phyloP scores from a whole-genome alignment of 2,888 invertebrate genomes.

The Nebria brevicollis region DNA sequence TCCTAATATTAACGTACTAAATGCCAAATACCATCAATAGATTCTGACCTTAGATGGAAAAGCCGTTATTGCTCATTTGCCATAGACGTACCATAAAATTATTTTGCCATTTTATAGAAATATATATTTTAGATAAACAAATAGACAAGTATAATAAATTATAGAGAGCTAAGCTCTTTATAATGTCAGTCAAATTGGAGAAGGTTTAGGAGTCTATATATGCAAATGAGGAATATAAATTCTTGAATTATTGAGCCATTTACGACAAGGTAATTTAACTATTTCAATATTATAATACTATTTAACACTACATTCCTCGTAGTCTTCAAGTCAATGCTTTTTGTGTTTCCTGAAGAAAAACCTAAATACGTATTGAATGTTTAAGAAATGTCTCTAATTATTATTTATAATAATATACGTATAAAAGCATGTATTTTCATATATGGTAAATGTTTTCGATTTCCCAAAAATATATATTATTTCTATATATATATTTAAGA shows the following conservation, averaged over 20 bases:
- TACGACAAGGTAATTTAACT: not conserved
- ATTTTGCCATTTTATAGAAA: no score
- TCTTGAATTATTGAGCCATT: not conserved
- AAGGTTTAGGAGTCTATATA: no score
- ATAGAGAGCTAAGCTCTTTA: no score
- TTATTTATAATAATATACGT: not conserved
- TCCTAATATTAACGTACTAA: no score
- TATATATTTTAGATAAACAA: no score
- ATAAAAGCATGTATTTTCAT: not conserved
- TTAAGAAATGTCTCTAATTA: not conserved
- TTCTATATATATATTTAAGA: not conserved
- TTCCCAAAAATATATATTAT: conserved; percentile 14
- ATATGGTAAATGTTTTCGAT: conserved; percentile 8
- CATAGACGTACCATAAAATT: no score
- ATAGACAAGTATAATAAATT: no score
- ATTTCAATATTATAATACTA: not conserved
- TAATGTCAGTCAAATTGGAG: no score
- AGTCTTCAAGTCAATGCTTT: not conserved
- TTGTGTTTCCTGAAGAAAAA: not conserved
- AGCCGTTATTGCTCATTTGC: no score
- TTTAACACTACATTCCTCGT: not conserved
- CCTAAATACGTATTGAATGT: not conserved
- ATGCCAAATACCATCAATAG: no score
- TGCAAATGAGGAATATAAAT: no score
- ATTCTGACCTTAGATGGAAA: no score